Evolutionary conservation across 2,888 invertebrate genomes (phyloP).

Genomic region (Pollenia griseotomentosa): DNA sequence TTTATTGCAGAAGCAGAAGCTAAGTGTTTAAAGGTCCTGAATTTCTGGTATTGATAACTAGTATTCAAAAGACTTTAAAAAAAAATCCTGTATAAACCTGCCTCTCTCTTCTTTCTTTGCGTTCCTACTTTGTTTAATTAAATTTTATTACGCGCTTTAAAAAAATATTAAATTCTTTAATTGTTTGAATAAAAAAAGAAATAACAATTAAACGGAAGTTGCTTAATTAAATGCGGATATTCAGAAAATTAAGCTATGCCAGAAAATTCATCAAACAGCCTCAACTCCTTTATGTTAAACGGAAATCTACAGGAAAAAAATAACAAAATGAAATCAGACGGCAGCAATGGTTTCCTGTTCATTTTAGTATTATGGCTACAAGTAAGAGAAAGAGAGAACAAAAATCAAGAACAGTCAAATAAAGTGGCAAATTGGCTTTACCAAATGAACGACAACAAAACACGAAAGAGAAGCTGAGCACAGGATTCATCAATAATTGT

Average conservation of each 20-base stretch:
- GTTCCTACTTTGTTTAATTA: too few relatives aligned
- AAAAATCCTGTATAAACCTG: too few relatives aligned
- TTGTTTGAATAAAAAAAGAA: slow-evolving; percentile 1
- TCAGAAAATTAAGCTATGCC: slow-evolving; percentile 79
- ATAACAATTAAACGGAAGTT: slow-evolving; percentile 76
- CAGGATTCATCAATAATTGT: slow-evolving; percentile 59
- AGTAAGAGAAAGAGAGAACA: background rate
- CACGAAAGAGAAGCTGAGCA: background rate
- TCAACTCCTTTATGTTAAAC: slow-evolving; percentile 55
- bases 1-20: too few relatives aligned
- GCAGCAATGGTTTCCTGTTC: slow-evolving; percentile 33
- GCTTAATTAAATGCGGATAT: slow-evolving; percentile 82
- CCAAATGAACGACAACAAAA: slow-evolving; percentile 19
- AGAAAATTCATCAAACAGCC: slow-evolving; percentile 50
- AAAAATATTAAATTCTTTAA: background rate
- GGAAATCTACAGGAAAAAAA: slow-evolving; percentile 57
- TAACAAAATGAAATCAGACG: slow-evolving; percentile 31
- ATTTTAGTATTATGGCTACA: slow-evolving; percentile 32
- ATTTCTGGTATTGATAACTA: too few relatives aligned
- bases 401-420: slow-evolving; percentile 2
- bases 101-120: too few relatives aligned
- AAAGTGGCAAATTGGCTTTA: slow-evolving; percentile 55
- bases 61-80: too few relatives aligned
- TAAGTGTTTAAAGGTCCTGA: too few relatives aligned
- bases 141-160: background rate